Evolutionary conservation across 2,113 vertebrate species (phyloP), one percentile per base, ranked within the genome.

Genomic region (Sinocyclocheilus anshuiensis): DNA sequence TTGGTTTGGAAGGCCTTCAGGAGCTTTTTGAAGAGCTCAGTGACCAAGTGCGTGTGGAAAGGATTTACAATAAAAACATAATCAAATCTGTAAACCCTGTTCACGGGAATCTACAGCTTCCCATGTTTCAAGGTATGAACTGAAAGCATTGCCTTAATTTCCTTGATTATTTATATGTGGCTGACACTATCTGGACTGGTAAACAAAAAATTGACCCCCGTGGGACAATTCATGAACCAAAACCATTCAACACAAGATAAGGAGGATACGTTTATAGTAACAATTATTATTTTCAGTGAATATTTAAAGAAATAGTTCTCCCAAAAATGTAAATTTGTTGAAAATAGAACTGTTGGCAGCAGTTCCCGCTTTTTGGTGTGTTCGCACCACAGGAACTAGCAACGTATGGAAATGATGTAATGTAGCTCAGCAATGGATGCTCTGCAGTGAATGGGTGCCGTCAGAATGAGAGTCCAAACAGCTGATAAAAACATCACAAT

Each of bases 1-100:
- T 83, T 26, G 87, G 90, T 5, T 69, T 91, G 48, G 55, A 29
- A 1, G 82, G 88, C n/a, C 29, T 91, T 18, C 53, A 81, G 24
- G 59, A 85, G 7, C 50, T 89, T 13, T 79, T 88, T 8, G 42
- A 26, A 18, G n/a, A 42, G 24, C 67, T 91, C n/a, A 83, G 87
- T 13, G 67, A 89, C 39, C 9, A 16, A 22, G 76, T 90, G 15
- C 16, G 15, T 22, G 63, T 88, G 61, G 85, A 88, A 65, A 76
- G 80, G 36, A 29, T 50, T 22, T 16, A 48, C 45, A 78, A 81
- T 48, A 88, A 81, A 72, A 89, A 89, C 48, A 42, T 90, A n/a
- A 39, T 89, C 57, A 87, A 26, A 57, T 24, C 76, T 4, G 61
- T 26, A 29, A 69, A 1, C 10, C 18, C 39, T 39, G 79, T 42